Evolutionary conservation across 1,140 invertebrate genomes (phyloP).

Genomic region (Drosophila santomea): DNA sequence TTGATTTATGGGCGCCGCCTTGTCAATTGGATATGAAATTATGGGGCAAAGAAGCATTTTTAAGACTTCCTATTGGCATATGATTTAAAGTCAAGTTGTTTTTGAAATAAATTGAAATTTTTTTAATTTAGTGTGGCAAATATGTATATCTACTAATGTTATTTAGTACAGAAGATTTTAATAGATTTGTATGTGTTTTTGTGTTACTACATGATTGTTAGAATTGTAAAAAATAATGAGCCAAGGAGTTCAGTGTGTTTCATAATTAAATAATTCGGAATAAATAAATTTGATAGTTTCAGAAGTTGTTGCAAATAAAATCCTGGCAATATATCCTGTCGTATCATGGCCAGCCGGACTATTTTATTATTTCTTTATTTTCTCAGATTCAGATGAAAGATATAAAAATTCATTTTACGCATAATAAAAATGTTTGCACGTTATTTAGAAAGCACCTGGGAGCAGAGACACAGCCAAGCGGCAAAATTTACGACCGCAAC

Average conservation of each 20-base stretch:
- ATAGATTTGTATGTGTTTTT: too few species aligned
- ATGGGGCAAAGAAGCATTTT: not conserved
- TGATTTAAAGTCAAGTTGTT: not conserved
- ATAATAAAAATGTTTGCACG: constrained; percentile 77
- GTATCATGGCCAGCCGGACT: not conserved
- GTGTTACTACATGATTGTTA: not conserved
- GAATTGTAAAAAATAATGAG: too few species aligned
- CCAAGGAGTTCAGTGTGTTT: too few species aligned
- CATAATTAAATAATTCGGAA: too few species aligned
- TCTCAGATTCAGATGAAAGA: constrained; percentile 47
- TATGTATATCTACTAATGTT: too few species aligned
- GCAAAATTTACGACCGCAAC: constrained; percentile 45
- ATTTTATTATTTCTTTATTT: constrained; percentile 24
- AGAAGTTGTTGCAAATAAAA: too few species aligned
- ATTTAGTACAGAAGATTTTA: too few species aligned
- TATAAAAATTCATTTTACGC: constrained; percentile 83
- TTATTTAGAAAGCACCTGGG: constrained; percentile 60
- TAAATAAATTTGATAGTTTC: not conserved
- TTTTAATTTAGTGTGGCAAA: too few species aligned
- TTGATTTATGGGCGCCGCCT: constrained; percentile 23
- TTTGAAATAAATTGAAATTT: not conserved
- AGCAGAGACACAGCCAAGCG: constrained; percentile 24
- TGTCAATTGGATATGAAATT: not conserved
- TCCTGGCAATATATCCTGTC: not conserved
- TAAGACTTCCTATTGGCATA: not conserved